Evolutionary conservation across 2,888 invertebrate genomes (phyloP).

Genomic region (Antitype chi): DNA sequence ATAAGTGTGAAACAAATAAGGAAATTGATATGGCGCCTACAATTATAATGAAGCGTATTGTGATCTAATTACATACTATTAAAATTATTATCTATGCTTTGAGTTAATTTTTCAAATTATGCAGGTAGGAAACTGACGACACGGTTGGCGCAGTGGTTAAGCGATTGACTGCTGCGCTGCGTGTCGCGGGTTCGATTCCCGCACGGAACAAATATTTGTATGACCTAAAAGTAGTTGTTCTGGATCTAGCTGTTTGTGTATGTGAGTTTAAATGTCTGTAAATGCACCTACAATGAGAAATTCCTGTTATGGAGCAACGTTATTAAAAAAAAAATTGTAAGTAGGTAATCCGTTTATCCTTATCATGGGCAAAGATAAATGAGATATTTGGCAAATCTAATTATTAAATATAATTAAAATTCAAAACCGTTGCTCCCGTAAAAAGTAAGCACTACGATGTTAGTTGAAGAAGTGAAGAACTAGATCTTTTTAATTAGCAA

Average conservation of each 20-base stretch:
- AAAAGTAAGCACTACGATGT: not conserved
- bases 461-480: not conserved
- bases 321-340: too few relatives aligned
- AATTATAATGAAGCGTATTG: conserved; percentile 3
- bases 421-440: not conserved
- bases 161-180: too few relatives aligned
- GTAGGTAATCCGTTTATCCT: not conserved
- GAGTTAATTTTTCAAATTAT: not conserved
- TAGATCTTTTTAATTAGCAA: too few relatives aligned
- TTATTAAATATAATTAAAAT: too few relatives aligned
- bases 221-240: too few relatives aligned
- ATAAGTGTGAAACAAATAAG: conserved; percentile 51
- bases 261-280: too few relatives aligned
- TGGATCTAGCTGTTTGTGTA: too few relatives aligned
- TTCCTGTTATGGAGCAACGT: too few relatives aligned
- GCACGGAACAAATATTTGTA: too few relatives aligned
- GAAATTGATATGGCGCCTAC: conserved; percentile 50
- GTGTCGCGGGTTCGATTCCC: too few relatives aligned
- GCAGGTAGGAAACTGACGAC: not conserved
- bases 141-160: too few relatives aligned
- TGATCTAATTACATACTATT: not conserved
- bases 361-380: not conserved
- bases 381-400: not conserved
- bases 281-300: too few relatives aligned
- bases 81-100: not conserved